Conservation (phyloP, 1,140 invertebrate species). For the Nylanderia fulva region DNA sequence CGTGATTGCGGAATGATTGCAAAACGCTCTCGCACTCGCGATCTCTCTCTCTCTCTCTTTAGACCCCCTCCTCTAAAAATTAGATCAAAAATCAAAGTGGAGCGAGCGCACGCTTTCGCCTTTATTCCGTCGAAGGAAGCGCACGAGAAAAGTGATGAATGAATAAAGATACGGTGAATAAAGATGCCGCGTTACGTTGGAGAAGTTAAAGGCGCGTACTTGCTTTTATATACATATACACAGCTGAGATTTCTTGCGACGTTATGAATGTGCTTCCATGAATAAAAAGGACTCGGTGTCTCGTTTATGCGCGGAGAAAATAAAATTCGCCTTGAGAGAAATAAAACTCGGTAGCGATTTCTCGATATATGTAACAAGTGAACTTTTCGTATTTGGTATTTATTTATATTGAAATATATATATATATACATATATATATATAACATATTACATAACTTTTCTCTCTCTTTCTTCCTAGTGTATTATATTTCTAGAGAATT, state of each 20-base stretch:
- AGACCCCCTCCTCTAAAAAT: neutral
- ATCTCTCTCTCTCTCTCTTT: neutral
- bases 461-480: neutral
- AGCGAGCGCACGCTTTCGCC: conserved; percentile 19
- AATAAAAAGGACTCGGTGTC: no score
- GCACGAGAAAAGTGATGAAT: neutral
- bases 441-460: neutral
- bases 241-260: no score
- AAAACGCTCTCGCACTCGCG: conserved; percentile 16
- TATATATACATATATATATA: neutral
- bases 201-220: neutral
- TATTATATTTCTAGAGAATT: neutral
- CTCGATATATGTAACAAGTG: neutral
- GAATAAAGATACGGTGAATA: conserved; percentile 31
- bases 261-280: neutral
- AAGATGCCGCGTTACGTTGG: neutral
- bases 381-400: conserved; percentile 3
- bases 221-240: neutral
- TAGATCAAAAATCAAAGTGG: conserved; percentile 29
- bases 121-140: neutral
- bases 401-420: conserved; percentile 1
- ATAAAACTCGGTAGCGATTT: neutral
- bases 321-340: neutral
- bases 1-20: conserved; percentile 34
- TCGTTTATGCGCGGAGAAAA: conserved; percentile 6